Evolutionary conservation across 2,888 invertebrate genomes (phyloP).

Genomic region (Habroteleia sp.): DNA sequence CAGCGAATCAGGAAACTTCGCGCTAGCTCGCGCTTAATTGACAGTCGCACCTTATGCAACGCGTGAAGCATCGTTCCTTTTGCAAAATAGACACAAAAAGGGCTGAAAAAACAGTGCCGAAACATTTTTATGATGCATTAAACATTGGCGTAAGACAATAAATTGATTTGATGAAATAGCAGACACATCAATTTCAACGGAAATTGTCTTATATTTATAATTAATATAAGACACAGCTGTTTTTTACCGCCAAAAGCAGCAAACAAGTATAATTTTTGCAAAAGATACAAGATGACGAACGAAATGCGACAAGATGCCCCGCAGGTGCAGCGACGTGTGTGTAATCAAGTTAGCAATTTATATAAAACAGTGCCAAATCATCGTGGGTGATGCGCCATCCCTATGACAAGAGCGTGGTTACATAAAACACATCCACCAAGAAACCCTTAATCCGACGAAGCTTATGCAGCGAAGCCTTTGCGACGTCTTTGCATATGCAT

Average conservation of each 20-base stretch:
- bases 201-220: too few relatives aligned
- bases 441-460: constrained; percentile 70
- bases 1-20: constrained; percentile 72
- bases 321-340: constrained; percentile 71
- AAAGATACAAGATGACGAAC: constrained; percentile 24
- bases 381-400: constrained; percentile 67
- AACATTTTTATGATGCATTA: constrained; percentile 18
- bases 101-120: not conserved
- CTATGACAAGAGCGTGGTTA: constrained; percentile 76
- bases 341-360: constrained; percentile 79
- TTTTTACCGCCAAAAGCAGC: too few relatives aligned
- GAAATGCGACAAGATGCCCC: constrained; percentile 70
- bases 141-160: constrained; percentile 12
- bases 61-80: constrained; percentile 46
- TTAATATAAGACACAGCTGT: too few relatives aligned
- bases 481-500: constrained; percentile 76
- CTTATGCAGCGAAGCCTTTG: constrained; percentile 68
- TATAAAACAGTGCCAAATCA: constrained; percentile 77
- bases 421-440: constrained; percentile 73
- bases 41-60: constrained; percentile 68
- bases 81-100: constrained; percentile 29
- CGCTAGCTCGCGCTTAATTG: constrained; percentile 70
- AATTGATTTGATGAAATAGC: constrained; percentile 4
- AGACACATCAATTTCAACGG: too few relatives aligned
- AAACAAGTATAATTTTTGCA: too few relatives aligned